Base-by-base conservation (phyloP, 2,113 vertebrate genomes). In the Trichechus manatus region DNA sequence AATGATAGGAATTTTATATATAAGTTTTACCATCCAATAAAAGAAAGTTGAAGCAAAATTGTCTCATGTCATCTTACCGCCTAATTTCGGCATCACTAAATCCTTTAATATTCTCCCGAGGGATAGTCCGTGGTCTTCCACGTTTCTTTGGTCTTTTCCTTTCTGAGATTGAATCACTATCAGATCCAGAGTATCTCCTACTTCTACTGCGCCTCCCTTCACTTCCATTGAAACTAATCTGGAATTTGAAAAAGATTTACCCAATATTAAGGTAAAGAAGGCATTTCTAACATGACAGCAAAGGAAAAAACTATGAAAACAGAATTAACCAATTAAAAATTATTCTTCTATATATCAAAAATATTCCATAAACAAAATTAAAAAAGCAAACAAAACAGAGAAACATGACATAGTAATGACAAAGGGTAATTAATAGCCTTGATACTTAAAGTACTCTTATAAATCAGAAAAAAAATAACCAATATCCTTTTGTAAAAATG, bases 61-160 rank as follows among this genome's bases (percentile, higher is more conserved):
- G 78, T 86, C 63, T 89, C 77, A 66, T 90, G 44, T 53, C n/a
- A 87, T 97, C 97, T 98, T 98, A 99, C 99, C 99, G 99, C 90
- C 99, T 99, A 96, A 99, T 99, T 98, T 99, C 99, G 53, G 99
- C 99, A 96, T 99, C 99, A 93, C 99, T 99, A 98, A 99, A 99
- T 96, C 99, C 99, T 98, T 99, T 99, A 98, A 99, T 99, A 92
- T 99, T 99, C 97, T 99, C 99, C 89, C 99, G 99, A 74, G 99
- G 99, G 97, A 99, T 99, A 88, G 99, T 99, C 61, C 99, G 99
- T 87, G 99, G 99, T 96, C 99, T 98, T 70, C 99, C 99, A 91
- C 99, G 99, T 98, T 99, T 99, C 98, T 99, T 99, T 50, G 99
- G 99, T 42, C 99, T 98, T 98, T 99, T 99, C 86, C 99, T 98